Conservation (phyloP, 2,797 vertebrate species). For the Rhinophrynus dorsalis region DNA sequence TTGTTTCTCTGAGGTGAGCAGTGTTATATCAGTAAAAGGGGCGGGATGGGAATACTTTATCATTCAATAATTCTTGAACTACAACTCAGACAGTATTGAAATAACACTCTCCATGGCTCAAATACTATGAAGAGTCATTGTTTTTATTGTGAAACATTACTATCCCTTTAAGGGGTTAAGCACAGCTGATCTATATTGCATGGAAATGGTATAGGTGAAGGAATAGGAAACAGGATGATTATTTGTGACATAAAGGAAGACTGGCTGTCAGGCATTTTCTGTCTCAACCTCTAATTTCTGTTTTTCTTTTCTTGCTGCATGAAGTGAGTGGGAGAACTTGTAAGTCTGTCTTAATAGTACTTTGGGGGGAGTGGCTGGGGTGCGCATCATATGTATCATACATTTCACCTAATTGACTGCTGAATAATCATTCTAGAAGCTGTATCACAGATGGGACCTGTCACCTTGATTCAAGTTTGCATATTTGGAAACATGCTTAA, state of each 20-base stretch:
- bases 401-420: background rate
- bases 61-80: too few relatives aligned
- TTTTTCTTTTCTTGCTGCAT: conserved; percentile 70
- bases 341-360: conserved; percentile 73
- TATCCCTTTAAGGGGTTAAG: too few relatives aligned
- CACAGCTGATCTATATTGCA: too few relatives aligned
- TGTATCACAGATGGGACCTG: background rate
- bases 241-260: background rate
- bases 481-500: background rate
- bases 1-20: too few relatives aligned
- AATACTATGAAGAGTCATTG: too few relatives aligned
- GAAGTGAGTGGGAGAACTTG: conserved; percentile 98
- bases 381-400: background rate
- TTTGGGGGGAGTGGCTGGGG: background rate
- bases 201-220: background rate
- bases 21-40: too few relatives aligned
- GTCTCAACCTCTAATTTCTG: conserved; percentile 26
- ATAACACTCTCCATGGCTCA: too few relatives aligned
- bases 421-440: background rate
- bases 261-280: background rate
- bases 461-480: too few relatives aligned
- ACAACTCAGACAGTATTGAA: too few relatives aligned
- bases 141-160: too few relatives aligned
- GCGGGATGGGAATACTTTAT: too few relatives aligned
- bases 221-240: background rate